phyloP scores from a whole-genome alignment of 2,113 vertebrate species.

The Salvelinus alpinus region DNA sequence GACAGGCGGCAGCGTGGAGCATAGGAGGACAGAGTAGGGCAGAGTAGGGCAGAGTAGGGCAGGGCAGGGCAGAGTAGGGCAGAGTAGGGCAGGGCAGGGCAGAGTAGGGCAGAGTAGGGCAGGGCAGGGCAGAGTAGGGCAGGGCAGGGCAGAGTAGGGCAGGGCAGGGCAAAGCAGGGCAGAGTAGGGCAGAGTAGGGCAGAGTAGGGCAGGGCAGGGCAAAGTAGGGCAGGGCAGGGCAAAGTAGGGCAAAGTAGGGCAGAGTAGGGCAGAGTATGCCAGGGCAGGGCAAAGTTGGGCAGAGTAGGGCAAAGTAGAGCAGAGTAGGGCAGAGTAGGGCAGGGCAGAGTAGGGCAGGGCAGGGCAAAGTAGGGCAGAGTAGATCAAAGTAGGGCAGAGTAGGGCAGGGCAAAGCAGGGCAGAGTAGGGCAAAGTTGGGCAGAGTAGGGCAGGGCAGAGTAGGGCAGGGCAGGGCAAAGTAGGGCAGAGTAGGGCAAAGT shows the following conservation, averaged over 20 bases:
- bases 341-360: not conserved
- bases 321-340: conserved; percentile 3
- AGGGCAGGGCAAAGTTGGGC: not conserved
- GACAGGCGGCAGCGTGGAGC: not conserved
- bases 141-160: not conserved
- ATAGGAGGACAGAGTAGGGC: not conserved
- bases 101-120: not conserved
- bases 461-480: not conserved
- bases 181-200: not conserved
- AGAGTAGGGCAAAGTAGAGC: not conserved
- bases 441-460: not conserved
- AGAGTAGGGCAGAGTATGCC: not conserved
- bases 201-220: not conserved
- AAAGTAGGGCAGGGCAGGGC: conserved; percentile 4
- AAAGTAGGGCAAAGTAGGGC: not conserved
- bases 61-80: not conserved
- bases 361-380: too few species aligned
- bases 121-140: not conserved
- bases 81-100: not conserved
- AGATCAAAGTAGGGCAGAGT: not conserved
- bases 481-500: not conserved
- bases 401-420: conserved; percentile 4
- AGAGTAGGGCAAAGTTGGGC: not conserved
- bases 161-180: not conserved
- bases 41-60: not conserved